Base-by-base conservation (phyloP, 2,888 invertebrate species). In the Habrosyne pyritoides region DNA sequence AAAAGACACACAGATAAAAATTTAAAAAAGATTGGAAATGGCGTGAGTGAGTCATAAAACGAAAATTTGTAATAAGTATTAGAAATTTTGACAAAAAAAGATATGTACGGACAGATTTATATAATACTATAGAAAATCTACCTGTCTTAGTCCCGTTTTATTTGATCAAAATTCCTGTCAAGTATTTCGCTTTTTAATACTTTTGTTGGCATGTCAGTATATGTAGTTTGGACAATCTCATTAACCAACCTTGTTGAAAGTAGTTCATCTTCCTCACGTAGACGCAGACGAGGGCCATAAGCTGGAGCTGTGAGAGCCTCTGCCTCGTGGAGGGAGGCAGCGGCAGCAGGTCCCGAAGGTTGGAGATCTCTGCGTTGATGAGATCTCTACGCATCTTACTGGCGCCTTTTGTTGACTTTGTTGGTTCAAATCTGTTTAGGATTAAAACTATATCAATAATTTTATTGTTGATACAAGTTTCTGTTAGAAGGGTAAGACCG, bases 201-300 rank as follows among this genome's bases (percentile, higher is more conserved):
- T n/a, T n/a, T n/a, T n/a, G n/a, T n/a, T n/a, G n/a, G n/a, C n/a
- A n/a, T n/a, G n/a, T n/a, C n/a, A n/a, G n/a, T n/a, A n/a, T n/a
- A n/a, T n/a, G n/a, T n/a, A 4, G 18, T 3, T 21, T 18, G 21
- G 2, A 46, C 6, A 3, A 18, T 46, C 18, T 18, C 2, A 22
- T 21, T 24, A 47, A 36, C 52, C 60, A 92, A 99, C 98, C 96
- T 95, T 98, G 98, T 89, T 98, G 98, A 89, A 99, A 98, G 91
- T 99, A 99, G 93, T 99, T 98, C 90, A 99, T 98, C 93, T 99
- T 99, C 82, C 99, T 94, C 76, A 99, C 98, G 92, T 98, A 99
- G 65, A 99, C 99, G 90, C 99, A 99, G 78, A 99, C 98, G 69
- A 99, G 95, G 14, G 99, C 99, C 99, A 99, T 99, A 73, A 99